Conservation (phyloP, 2,797 vertebrate genomes). For the Enteromius paludinosus region DNA sequence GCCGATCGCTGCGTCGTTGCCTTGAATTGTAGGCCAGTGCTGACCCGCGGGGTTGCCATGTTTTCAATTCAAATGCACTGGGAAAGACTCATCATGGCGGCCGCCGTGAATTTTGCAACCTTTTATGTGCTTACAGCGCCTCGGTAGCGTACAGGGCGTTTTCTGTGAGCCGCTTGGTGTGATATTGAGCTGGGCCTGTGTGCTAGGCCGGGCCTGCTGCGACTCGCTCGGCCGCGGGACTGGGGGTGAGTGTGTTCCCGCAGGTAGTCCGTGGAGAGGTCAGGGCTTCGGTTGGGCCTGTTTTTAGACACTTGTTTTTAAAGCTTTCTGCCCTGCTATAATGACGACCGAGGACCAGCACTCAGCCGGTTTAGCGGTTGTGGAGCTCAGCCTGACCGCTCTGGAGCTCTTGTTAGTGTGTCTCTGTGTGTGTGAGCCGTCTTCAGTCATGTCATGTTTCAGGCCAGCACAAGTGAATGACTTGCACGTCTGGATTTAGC, state of each 20-base stretch:
- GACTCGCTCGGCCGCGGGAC: conserved; percentile 32
- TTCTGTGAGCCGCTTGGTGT: not conserved
- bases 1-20: conserved; percentile 59
- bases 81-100: conserved; percentile 64
- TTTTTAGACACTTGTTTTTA: not conserved
- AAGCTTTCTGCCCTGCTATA: conserved; percentile 3
- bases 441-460: conserved; percentile 54
- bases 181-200: conserved; percentile 17
- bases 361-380: not conserved
- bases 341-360: not conserved
- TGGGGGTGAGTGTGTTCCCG: conserved; percentile 51
- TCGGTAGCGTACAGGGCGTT: not conserved
- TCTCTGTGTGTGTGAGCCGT: conserved; percentile 41
- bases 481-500: conserved; percentile 64
- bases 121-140: conserved; percentile 25
- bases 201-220: conserved; percentile 39
- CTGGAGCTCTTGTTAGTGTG: conserved; percentile 40
- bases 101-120: conserved; percentile 59
- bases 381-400: not conserved
- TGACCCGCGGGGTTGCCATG: conserved; percentile 65
- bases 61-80: conserved; percentile 66
- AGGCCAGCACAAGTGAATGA: conserved; percentile 60
- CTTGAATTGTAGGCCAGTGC: conserved; percentile 59
- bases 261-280: conserved; percentile 71
- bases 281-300: conserved; percentile 67